Evolutionary conservation across 2,113 vertebrate genomes (phyloP).

Genomic region (Alethe diademata): DNA sequence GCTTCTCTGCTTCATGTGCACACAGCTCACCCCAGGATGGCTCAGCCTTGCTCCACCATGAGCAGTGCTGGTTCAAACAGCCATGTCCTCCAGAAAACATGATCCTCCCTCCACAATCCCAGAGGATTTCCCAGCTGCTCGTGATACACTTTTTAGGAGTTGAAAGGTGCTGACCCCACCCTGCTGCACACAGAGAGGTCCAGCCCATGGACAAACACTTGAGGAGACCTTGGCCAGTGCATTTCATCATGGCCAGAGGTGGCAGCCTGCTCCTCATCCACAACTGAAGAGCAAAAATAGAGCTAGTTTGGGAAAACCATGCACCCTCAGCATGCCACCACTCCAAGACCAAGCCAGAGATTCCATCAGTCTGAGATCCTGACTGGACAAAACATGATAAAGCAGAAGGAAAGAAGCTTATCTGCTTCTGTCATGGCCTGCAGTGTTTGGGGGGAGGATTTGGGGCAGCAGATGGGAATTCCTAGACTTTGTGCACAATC

Average conservation of each 20-base stretch:
- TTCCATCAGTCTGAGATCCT: background rate
- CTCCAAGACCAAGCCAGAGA: background rate
- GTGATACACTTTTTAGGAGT: background rate
- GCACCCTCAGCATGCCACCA: background rate
- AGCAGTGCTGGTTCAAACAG: background rate
- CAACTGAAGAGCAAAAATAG: background rate
- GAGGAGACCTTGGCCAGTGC: background rate
- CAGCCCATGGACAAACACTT: background rate
- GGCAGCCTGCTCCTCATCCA: background rate
- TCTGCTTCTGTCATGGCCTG: background rate
- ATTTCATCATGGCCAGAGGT: background rate
- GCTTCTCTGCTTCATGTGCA: accelerated
- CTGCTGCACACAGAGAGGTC: background rate
- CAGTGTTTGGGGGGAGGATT: background rate
- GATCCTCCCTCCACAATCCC: background rate
- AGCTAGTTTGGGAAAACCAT: background rate
- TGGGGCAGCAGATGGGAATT: conserved; percentile 11
- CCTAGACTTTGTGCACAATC: background rate
- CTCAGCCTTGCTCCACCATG: background rate
- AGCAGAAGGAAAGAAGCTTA: background rate
- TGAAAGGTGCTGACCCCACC: background rate
- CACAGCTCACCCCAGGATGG: background rate
- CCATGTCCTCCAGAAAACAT: background rate
- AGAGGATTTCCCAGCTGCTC: background rate
- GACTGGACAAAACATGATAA: background rate